Conservation (phyloP, 2,113 vertebrate genomes). For the Geococcyx californianus region DNA sequence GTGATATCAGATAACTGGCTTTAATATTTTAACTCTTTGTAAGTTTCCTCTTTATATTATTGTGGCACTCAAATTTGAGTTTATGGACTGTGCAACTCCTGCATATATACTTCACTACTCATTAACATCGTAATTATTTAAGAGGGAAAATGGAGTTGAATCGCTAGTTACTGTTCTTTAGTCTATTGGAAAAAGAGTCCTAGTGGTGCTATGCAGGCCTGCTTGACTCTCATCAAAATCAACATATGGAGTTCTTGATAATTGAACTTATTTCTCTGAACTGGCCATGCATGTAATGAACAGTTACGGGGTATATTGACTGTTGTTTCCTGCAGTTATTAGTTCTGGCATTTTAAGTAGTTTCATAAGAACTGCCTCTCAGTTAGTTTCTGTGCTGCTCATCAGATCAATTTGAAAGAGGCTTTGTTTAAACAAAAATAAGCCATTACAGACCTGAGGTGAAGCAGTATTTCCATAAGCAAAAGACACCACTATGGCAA, state of each 20-base stretch:
- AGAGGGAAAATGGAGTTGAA: background rate
- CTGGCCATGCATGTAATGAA: background rate
- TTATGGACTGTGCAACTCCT: background rate
- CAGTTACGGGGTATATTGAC: background rate
- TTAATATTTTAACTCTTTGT: background rate
- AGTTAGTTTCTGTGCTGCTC: background rate
- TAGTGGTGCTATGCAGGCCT: background rate
- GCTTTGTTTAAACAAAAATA: background rate
- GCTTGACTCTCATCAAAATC: background rate
- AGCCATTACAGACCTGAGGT: background rate
- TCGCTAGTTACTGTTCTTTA: background rate
- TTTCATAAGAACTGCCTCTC: background rate
- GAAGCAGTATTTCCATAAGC: background rate
- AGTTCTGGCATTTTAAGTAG: background rate
- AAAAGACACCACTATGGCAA: rapidly evolving
- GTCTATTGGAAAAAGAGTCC: background rate
- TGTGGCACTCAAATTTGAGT: background rate
- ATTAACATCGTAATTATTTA: background rate
- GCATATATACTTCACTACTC: background rate
- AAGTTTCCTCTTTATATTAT: background rate
- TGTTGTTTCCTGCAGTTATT: background rate
- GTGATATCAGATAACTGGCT: background rate
- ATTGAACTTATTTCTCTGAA: background rate
- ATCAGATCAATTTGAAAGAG: background rate
- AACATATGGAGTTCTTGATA: background rate